Evolutionary conservation across 1,140 invertebrate genomes (phyloP).

Genomic region (Aporrectodea caliginosa): DNA sequence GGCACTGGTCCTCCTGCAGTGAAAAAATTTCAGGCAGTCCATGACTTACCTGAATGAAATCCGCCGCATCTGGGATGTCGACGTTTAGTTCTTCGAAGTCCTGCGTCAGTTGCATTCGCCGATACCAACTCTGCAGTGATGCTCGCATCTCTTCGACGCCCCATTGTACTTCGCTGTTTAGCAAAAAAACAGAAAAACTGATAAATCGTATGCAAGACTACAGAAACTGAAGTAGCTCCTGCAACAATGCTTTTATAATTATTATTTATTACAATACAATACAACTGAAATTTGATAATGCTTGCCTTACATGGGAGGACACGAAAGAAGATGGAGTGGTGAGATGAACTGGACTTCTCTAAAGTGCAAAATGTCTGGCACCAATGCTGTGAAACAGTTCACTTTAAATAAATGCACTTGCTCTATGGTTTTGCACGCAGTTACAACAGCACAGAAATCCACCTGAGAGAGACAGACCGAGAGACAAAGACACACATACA

Average conservation of each 20-base stretch:
- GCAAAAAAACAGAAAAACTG: background rate
- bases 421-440: background rate
- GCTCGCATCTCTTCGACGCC: background rate
- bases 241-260: background rate
- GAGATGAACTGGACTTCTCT: background rate
- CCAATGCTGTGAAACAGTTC: no score
- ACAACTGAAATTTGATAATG: background rate
- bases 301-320: background rate
- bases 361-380: no score
- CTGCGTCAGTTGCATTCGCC: background rate
- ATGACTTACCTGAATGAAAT: background rate
- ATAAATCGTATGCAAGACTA: background rate
- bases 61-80: background rate
- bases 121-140: background rate
- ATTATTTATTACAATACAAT: background rate
- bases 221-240: background rate
- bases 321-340: background rate
- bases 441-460: background rate
- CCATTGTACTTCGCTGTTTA: background rate
- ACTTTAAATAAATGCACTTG: no score
- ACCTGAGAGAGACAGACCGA: background rate
- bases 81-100: background rate
- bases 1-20: background rate
- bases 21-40: background rate
- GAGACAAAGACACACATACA: no score